These are phyloP conservation scores for Agrilus biguttatus DNA, from an alignment of 2,888 invertebrate species.

Conservation along the genomic window DNA sequence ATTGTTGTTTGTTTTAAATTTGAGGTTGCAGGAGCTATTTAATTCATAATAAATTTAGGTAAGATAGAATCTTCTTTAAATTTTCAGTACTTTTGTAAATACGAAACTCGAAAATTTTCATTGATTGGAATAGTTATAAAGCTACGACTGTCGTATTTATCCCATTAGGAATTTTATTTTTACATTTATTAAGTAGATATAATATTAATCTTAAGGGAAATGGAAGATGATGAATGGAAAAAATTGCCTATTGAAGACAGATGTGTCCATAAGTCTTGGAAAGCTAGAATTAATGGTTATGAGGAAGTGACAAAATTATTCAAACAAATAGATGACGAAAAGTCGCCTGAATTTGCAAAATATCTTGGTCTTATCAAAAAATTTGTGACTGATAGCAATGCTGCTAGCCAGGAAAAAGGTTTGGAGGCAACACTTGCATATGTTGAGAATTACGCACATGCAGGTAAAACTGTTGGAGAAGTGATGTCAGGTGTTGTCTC, in stretches of 20 bases:
- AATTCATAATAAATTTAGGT: no score
- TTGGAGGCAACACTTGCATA: slow-evolving; percentile 82
- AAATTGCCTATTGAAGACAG: slow-evolving; percentile 81
- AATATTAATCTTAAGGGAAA: slow-evolving; percentile 19
- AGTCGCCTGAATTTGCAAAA: slow-evolving; percentile 86
- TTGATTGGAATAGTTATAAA: no score
- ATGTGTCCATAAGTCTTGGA: slow-evolving; percentile 91
- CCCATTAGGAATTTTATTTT: no score
- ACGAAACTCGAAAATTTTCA: no score
- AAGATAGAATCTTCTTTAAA: no score
- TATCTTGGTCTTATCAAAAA: slow-evolving; percentile 84
- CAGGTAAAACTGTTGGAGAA: slow-evolving; percentile 79
- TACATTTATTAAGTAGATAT: slow-evolving; percentile 1
- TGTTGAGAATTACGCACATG: slow-evolving; percentile 78
- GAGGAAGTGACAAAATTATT: slow-evolving; percentile 86
- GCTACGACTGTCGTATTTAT: no score
- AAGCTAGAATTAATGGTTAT: slow-evolving; percentile 86
- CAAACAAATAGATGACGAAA: slow-evolving; percentile 78
- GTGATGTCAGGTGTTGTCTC: slow-evolving; percentile 63
- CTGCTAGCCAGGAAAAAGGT: slow-evolving; percentile 89
- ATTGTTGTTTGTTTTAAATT: no score
- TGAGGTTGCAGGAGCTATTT: no score
- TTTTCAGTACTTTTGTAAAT: no score
- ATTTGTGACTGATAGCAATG: slow-evolving; percentile 90
- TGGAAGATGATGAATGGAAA: slow-evolving; percentile 79